Percentiles rank a stretch among this genome's conserved stretches.
Evolutionary conservation across 23 tunicate genomes (phyloP).

Genomic region (Oikopleura albicans): DNA sequence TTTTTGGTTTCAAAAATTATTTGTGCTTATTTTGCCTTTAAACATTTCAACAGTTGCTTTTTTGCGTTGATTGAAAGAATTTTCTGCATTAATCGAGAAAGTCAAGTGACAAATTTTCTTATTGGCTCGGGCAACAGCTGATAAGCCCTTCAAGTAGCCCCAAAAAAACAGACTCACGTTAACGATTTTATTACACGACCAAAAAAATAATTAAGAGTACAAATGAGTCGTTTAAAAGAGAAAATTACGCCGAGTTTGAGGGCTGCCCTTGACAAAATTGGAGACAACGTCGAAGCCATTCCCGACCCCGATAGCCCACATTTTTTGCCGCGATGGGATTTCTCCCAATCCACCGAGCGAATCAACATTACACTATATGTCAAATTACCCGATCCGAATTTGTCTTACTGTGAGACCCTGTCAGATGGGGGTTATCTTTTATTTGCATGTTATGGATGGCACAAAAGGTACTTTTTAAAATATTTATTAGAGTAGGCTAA

Average conservation of each 20-base stretch:
- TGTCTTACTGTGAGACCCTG: background rate
- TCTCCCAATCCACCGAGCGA: background rate
- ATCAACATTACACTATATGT: background rate
- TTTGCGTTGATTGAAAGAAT: too few relatives aligned
- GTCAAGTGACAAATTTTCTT: too few relatives aligned
- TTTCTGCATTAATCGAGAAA: too few relatives aligned
- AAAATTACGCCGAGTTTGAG: conserved; percentile 9
- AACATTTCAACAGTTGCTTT: too few relatives aligned
- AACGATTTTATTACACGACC: too few relatives aligned
- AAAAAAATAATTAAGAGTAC: background rate
- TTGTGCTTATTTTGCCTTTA: too few relatives aligned
- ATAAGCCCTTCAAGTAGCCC: background rate
- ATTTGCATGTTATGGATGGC: conserved; percentile 16
- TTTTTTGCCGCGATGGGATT: conserved; percentile 5
- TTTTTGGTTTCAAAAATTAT: too few relatives aligned
- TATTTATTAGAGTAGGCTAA: too few relatives aligned
- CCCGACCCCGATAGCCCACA: background rate
- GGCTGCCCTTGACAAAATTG: background rate
- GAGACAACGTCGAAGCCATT: background rate
- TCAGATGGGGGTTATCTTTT: background rate
- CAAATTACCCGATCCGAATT: background rate
- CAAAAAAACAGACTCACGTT: background rate
- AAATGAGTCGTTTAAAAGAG: background rate
- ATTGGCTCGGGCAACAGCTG: background rate
- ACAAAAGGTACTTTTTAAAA: background rate